These are phyloP conservation scores for Spicauda simplicius DNA, from an alignment of 2,888 invertebrate genomes.

Conservation along the genomic window DNA sequence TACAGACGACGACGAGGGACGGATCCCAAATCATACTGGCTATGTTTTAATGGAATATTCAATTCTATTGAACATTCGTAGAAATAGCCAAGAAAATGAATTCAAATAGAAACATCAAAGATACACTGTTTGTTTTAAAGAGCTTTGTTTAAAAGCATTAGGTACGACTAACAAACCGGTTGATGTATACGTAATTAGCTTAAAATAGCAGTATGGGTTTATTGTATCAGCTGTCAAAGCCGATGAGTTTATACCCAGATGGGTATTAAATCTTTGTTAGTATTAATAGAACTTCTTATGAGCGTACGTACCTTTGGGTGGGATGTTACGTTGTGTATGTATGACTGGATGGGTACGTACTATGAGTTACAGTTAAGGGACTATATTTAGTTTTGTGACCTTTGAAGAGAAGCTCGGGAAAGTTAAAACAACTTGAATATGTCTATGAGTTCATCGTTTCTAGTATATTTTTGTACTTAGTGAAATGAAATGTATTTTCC, in stretches of 20 bases:
- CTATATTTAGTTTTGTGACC: background rate
- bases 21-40: no score
- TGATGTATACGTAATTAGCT: slow-evolving; percentile 16
- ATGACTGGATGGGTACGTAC: background rate
- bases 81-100: slow-evolving; percentile 2
- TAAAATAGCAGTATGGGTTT: slow-evolving; percentile 18
- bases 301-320: background rate
- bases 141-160: slow-evolving; percentile 16
- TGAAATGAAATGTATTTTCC: no score
- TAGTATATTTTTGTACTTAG: no score
- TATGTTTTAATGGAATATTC: no score
- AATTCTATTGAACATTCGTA: background rate
- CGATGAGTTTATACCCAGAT: background rate
- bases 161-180: slow-evolving; percentile 1
- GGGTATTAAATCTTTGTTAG: no score
- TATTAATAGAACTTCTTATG: background rate
- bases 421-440: no score
- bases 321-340: no score
- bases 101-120: slow-evolving; percentile 19
- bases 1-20: no score
- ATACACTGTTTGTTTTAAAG: background rate
- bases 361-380: background rate
- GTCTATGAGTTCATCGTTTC: no score
- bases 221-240: slow-evolving; percentile 25
- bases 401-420: no score